These are phyloP conservation scores for Amphiprion percula DNA, from an alignment of 2,113 vertebrate genomes.

Conservation along the genomic window DNA sequence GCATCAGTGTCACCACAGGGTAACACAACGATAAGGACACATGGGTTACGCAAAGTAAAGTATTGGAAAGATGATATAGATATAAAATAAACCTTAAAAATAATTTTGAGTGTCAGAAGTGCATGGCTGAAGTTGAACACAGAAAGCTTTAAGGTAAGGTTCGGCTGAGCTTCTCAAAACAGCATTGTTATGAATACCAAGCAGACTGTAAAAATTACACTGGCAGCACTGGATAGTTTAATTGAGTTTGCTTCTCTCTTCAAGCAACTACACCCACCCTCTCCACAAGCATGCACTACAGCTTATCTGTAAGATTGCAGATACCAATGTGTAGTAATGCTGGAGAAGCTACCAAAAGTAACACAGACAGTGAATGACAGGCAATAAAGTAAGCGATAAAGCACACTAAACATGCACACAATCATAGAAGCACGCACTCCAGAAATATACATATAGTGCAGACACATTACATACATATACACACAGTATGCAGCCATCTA, in stretches of 20 bases:
- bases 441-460: slow-evolving; percentile 1
- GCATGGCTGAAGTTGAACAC: slow-evolving; percentile 13
- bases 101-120: slow-evolving; percentile 12
- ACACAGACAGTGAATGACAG: slow-evolving; percentile 47
- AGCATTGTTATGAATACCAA: slow-evolving; percentile 44
- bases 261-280: slow-evolving; percentile 16
- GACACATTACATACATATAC: slow-evolving; percentile 1
- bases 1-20: slow-evolving; percentile 16
- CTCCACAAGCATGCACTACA: slow-evolving; percentile 12
- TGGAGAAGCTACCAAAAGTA: slow-evolving; percentile 13
- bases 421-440: background rate
- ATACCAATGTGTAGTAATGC: slow-evolving; percentile 41
- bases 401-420: slow-evolving; percentile 27
- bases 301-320: slow-evolving; percentile 32
- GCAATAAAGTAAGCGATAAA: slow-evolving; percentile 44
- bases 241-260: slow-evolving; percentile 41
- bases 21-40: slow-evolving; percentile 21
- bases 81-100: slow-evolving; percentile 31
- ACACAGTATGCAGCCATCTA: slow-evolving; percentile 28
- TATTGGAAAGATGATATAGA: slow-evolving; percentile 27
- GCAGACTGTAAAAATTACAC: slow-evolving; percentile 24
- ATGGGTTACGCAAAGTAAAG: background rate
- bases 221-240: slow-evolving; percentile 1
- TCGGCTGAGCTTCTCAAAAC: slow-evolving; percentile 8
- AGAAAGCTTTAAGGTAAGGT: slow-evolving; percentile 3